phyloP scores from a whole-genome alignment of 2,113 vertebrate species.

The Scortum barcoo region DNA sequence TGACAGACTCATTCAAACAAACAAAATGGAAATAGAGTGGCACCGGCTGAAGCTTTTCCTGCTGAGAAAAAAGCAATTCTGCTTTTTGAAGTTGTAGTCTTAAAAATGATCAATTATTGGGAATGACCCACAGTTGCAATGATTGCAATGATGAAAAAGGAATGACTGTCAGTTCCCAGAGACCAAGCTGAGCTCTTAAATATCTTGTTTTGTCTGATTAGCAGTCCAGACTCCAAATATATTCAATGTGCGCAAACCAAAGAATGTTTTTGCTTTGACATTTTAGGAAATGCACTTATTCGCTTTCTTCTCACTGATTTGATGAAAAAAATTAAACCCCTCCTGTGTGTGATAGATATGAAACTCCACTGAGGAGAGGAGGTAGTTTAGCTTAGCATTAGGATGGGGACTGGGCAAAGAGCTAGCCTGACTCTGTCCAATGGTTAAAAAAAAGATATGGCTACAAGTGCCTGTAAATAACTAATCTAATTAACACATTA shows the following conservation, averaged over 20 bases:
- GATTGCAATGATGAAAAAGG: not conserved
- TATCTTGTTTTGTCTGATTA: not conserved
- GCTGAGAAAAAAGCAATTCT: too few relatives aligned
- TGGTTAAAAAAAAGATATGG: too few relatives aligned
- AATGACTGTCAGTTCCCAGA: slow-evolving; percentile 9
- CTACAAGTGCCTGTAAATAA: too few relatives aligned
- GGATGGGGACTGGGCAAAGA: not conserved
- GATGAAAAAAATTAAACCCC: slow-evolving; percentile 11
- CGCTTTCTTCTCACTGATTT: not conserved
- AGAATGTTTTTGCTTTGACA: not conserved
- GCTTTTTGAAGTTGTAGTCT: not conserved
- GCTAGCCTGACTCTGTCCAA: too few relatives aligned
- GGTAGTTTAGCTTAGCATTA: not conserved
- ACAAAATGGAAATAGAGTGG: slow-evolving; percentile 45
- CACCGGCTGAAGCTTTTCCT: slow-evolving; percentile 2
- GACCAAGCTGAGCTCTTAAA: slow-evolving; percentile 15
- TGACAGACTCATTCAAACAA: slow-evolving; percentile 52
- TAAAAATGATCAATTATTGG: slow-evolving; percentile 21
- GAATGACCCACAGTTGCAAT: not conserved
- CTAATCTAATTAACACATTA: too few relatives aligned
- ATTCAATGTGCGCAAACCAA: not conserved
- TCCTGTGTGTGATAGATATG: not conserved
- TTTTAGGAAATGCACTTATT: not conserved
- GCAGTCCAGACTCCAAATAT: not conserved
- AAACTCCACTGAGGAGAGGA: not conserved